Percentiles rank a stretch among this genome's conserved stretches.
phyloP scores from a whole-genome alignment of 2,888 invertebrate species.

The Junonia oenone region DNA sequence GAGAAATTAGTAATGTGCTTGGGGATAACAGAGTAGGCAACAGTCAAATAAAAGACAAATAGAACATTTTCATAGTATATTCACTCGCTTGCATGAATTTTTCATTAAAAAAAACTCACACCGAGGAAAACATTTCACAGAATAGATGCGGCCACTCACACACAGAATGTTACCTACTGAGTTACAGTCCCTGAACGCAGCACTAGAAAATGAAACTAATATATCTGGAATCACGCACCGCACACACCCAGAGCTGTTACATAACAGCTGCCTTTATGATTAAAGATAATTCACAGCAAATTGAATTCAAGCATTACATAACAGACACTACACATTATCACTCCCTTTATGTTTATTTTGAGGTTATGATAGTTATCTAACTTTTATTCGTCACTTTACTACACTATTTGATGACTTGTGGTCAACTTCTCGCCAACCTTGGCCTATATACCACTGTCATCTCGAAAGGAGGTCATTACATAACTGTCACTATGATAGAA shows the following conservation, averaged over 20 bases:
- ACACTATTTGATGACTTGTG: too few species aligned
- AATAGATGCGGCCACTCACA: constrained; percentile 23
- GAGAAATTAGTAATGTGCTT: not conserved
- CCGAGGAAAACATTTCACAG: constrained; percentile 39
- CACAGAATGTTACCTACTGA: constrained; percentile 37
- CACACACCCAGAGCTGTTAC: constrained; percentile 42
- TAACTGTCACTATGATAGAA: constrained; percentile 46
- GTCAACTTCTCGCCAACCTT: constrained; percentile 39
- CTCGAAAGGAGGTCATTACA: constrained; percentile 52
- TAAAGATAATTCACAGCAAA: constrained; percentile 50
- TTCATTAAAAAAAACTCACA: constrained; percentile 63
- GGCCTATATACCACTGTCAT: constrained; percentile 43
- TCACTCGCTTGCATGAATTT: constrained; percentile 63
- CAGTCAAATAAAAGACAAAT: constrained; percentile 40
- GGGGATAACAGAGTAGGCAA: constrained; percentile 27
- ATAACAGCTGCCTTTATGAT: constrained; percentile 63
- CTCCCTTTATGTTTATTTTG: constrained; percentile 17
- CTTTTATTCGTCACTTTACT: constrained; percentile 1
- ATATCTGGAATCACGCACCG: not conserved
- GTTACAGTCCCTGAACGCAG: constrained; percentile 24
- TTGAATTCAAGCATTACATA: constrained; percentile 38
- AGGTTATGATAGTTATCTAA: constrained; percentile 1
- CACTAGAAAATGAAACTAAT: constrained; percentile 9
- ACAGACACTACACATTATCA: constrained; percentile 18
- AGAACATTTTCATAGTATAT: constrained; percentile 58